These are phyloP conservation scores for Hippocampus barbouri DNA, from an alignment of 2,113 vertebrate genomes.

Conservation along the genomic window DNA sequence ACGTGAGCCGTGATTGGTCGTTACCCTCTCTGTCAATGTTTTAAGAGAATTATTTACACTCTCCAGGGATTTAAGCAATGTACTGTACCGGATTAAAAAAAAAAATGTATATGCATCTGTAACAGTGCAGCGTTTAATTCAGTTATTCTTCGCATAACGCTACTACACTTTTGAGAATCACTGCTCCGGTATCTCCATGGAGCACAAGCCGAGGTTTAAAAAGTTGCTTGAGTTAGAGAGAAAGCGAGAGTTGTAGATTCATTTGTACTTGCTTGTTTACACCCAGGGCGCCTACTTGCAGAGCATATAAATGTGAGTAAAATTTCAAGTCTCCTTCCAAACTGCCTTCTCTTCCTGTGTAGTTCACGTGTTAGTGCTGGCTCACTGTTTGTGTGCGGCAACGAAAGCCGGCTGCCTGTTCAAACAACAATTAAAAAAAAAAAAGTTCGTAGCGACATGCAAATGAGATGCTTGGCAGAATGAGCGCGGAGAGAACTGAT, in stretches of 20 bases:
- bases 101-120: too few relatives aligned
- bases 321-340: not conserved
- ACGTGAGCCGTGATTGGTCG: too few relatives aligned
- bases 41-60: too few relatives aligned
- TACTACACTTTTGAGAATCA: not conserved
- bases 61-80: too few relatives aligned
- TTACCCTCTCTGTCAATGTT: too few relatives aligned
- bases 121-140: too few relatives aligned
- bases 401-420: conserved; percentile 45
- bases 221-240: not conserved
- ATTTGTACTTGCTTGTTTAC: not conserved
- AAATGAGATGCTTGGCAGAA: conserved; percentile 62
- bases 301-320: not conserved
- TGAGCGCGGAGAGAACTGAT: conserved; percentile 2
- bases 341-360: not conserved
- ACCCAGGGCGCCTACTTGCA: not conserved
- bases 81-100: too few relatives aligned
- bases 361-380: not conserved
- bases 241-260: not conserved
- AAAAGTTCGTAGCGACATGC: conserved; percentile 65
- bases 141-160: not conserved
- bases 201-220: not conserved
- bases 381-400: conserved; percentile 45
- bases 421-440: conserved; percentile 8
- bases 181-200: not conserved